phyloP scores from a whole-genome alignment of 2,113 vertebrate species.

The Gallinago paraguaiae region DNA sequence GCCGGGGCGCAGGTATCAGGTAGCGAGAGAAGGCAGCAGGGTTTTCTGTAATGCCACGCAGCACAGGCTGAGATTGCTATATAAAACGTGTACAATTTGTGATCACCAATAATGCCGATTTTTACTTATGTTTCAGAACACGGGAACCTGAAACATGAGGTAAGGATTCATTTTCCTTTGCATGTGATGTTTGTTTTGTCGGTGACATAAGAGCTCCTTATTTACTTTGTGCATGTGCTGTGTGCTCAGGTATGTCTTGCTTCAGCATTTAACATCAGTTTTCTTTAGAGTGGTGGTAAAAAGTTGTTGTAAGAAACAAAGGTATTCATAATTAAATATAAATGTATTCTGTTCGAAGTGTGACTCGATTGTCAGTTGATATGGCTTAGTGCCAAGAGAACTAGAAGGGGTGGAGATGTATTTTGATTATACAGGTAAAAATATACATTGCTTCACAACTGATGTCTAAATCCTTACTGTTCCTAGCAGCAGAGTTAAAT shows the following conservation, averaged over 20 bases:
- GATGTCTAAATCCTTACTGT: not conserved
- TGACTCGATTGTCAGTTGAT: not conserved
- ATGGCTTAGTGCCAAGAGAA: not conserved
- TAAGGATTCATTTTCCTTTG: slow-evolving; percentile 75
- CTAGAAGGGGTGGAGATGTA: not conserved
- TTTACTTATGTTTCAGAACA: slow-evolving; percentile 91
- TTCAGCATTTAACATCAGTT: not conserved
- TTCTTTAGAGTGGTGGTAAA: not conserved
- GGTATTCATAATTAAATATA: not conserved
- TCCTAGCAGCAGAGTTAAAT: not conserved
- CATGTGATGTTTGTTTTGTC: slow-evolving; percentile 26
- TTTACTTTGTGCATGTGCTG: not conserved
- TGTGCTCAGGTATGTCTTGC: not conserved
- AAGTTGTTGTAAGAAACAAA: not conserved
- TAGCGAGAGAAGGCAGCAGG: slow-evolving; percentile 70
- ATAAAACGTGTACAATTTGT: not conserved
- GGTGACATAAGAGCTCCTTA: not conserved
- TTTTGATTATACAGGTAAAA: not conserved
- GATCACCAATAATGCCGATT: slow-evolving; percentile 77
- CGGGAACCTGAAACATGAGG: slow-evolving; percentile 84
- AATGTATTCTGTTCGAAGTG: not conserved
- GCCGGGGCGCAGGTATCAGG: slow-evolving; percentile 72
- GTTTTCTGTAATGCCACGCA: not conserved
- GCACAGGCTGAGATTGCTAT: not conserved
- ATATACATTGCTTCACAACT: not conserved